Percentiles rank a stretch among this genome's conserved stretches.
phyloP scores from a whole-genome alignment of 2,888 invertebrate genomes.

The Epinotia ramella region DNA sequence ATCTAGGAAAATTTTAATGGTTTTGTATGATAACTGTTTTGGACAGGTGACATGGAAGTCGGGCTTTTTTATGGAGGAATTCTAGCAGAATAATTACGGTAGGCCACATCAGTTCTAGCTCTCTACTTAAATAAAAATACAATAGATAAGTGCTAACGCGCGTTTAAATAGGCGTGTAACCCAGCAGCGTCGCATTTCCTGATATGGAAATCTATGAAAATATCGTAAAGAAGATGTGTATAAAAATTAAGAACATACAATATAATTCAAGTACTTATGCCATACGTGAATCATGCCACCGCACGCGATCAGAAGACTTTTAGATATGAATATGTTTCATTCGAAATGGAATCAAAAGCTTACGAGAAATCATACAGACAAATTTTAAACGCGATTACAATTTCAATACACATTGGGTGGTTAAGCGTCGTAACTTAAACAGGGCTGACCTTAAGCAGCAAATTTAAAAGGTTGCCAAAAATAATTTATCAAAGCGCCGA shows the following conservation, averaged over 20 bases:
- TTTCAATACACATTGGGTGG: constrained; percentile 56
- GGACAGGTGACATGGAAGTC: not conserved
- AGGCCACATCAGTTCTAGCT: no score
- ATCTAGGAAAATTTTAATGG: not conserved
- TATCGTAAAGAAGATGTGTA: no score
- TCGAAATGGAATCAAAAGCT: not conserved
- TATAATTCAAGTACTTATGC: no score
- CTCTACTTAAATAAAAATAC: no score
- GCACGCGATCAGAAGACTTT: not conserved
- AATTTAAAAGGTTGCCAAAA: constrained; percentile 70
- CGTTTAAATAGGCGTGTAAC: no score
- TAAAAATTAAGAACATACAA: no score
- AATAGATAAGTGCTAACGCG: no score
- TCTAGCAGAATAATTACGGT: no score
- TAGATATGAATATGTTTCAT: not conserved
- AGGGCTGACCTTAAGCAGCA: constrained; percentile 55
- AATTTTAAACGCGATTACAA: constrained; percentile 30
- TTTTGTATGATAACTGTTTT: not conserved
- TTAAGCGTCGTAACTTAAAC: constrained; percentile 56
- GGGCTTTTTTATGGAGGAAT: no score
- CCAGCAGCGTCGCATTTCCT: no score
- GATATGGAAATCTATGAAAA: no score
- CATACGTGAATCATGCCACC: no score
- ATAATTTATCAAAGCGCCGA: constrained; percentile 72
- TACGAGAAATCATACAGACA: constrained; percentile 15